Evolutionary conservation across 2,888 invertebrate species (phyloP), one percentile per base, ranked within the genome.

Genomic region (Idaea aversata): DNA sequence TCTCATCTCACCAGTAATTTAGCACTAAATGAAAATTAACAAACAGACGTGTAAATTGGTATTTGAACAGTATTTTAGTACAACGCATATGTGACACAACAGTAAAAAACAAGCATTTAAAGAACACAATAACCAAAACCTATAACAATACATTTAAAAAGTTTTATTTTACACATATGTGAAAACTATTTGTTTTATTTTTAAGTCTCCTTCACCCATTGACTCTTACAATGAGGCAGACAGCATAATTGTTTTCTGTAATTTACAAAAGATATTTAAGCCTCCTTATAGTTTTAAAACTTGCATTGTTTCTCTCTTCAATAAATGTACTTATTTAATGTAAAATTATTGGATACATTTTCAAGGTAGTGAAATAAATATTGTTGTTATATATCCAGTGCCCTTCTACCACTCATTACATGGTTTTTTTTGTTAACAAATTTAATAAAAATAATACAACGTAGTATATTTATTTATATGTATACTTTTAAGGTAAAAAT

Each of bases 91-190:
- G 47, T 6, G 47, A 47, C 47, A 47, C 13, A 13, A 25, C 25
- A 25, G 25, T 25, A 25, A 47, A 47, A 10, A 7, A 47, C 6
- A 13, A 3, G 47, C 10, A 10, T n/a, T n/a, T 47, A 47, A 7
- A 47, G 47, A 6, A 47, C 47, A 47, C 47, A 47, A 75, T 77
- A 59, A 15, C 6, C 59, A 5, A 59, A 59, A 59, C 34, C 25
- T 16, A 16, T 16, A 59, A 59, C 59, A 59, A 34, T 59, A 59
- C 13, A 16, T 59, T 59, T 13, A 47, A 47, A 47, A 47, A 47
- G 47, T 13, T 7, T 47, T 47, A 47, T 13, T 47, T 47, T 34
- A 60, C 59, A 57, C 65, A 65, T 60, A 65, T 62, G 61, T 63
- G 61, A 63, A 47, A 47, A 47, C 47, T 47, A 58, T 34, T 47